phyloP scores from a whole-genome alignment of 1,140 invertebrate genomes.

The Diorhabda carinulata region DNA sequence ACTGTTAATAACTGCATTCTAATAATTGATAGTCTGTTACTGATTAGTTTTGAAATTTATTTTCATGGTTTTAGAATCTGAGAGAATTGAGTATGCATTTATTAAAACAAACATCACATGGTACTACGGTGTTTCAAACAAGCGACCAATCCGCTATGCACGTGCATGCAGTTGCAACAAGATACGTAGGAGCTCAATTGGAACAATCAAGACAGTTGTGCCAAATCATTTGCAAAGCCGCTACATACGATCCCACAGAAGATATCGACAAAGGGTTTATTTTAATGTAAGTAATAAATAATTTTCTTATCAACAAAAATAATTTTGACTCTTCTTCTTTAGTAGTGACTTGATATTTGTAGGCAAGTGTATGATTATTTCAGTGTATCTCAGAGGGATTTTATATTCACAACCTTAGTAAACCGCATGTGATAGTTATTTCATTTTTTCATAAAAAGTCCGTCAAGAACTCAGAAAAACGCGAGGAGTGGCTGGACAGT shows the following conservation, averaged over 20 bases:
- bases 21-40: no score
- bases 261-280: slow-evolving; percentile 72
- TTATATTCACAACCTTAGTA: no score
- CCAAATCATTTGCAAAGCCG: slow-evolving; percentile 65
- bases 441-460: no score
- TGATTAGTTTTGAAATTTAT: neutral
- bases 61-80: slow-evolving; percentile 58
- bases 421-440: no score
- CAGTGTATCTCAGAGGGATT: neutral
- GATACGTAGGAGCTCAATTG: slow-evolving; percentile 72
- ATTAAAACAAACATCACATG: slow-evolving; percentile 60
- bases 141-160: slow-evolving; percentile 61
- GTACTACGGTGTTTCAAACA: slow-evolving; percentile 49
- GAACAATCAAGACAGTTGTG: slow-evolving; percentile 73
- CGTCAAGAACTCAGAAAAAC: no score
- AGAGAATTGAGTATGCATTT: slow-evolving; percentile 78
- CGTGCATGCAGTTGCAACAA: slow-evolving; percentile 75
- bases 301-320: no score
- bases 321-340: no score
- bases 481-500: no score
- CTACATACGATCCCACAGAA: slow-evolving; percentile 59
- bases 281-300: slow-evolving; percentile 59
- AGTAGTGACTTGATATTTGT: no score
- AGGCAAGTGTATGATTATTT: slow-evolving; percentile 2
- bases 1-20: no score